Conservation (phyloP, 2,888 invertebrate genomes). For the Brenthis hecate region DNA sequence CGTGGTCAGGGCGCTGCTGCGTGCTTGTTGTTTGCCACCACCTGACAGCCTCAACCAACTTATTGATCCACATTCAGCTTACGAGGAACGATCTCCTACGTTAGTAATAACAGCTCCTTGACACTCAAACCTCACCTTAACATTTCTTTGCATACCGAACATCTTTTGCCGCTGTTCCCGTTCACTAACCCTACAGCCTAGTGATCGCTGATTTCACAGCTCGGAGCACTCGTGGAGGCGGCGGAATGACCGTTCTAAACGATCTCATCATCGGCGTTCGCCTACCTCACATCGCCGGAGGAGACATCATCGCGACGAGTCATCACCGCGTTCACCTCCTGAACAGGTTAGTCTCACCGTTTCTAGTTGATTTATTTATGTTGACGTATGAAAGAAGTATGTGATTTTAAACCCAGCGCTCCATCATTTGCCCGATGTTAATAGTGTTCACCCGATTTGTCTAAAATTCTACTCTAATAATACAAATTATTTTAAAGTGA, state of each 20-base stretch:
- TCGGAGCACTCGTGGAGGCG: constrained; percentile 90
- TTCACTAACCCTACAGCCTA: constrained; percentile 78
- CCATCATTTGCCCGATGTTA: constrained; percentile 50
- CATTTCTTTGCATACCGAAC: constrained; percentile 46
- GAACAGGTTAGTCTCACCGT: constrained; percentile 76
- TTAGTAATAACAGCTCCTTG: constrained; percentile 61
- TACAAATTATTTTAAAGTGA: constrained; percentile 60
- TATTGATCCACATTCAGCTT: constrained; percentile 61
- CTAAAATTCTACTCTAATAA: constrained; percentile 48
- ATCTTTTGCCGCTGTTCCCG: constrained; percentile 47
- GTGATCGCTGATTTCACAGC: constrained; percentile 85
- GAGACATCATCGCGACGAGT: constrained; percentile 82
- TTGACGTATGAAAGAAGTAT: constrained; percentile 58
- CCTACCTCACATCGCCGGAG: constrained; percentile 89
- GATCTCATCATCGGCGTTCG: constrained; percentile 92
- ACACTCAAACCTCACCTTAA: constrained; percentile 65
- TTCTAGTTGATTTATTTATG: constrained; percentile 54
- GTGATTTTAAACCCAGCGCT: constrained; percentile 62
- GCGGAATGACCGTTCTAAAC: constrained; percentile 92
- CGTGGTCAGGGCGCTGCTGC: constrained; percentile 61
- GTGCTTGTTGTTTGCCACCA: constrained; percentile 72
- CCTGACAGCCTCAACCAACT: constrained; percentile 64
- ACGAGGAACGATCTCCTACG: constrained; percentile 65
- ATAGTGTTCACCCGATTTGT: constrained; percentile 74
- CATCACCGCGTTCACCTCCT: constrained; percentile 73